A percentile compares a stretch with the other conserved stretches of the same genome.
Conservation (phyloP, 2,888 invertebrate species). For the Megamerina dolium region DNA sequence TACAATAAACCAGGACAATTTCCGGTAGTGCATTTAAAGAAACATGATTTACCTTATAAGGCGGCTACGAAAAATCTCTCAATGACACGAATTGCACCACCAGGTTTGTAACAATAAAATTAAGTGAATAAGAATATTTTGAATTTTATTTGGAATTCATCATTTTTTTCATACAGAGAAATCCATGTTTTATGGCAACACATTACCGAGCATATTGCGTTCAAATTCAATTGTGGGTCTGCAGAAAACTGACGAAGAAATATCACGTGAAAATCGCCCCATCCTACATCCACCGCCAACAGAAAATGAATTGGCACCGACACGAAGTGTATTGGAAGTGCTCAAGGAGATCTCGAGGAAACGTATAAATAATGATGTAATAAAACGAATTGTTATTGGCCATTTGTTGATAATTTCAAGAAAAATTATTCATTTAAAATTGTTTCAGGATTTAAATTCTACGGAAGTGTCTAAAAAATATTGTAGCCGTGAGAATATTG, state of each 20-base stretch:
- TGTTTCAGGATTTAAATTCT: constrained; percentile 35
- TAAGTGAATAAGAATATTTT: not conserved
- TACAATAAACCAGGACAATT: constrained; percentile 51
- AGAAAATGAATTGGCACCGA: constrained; percentile 46
- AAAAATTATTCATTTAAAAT: too few relatives aligned
- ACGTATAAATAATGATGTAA: constrained; percentile 52
- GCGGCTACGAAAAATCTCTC: constrained; percentile 32
- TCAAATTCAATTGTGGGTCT: constrained; percentile 39
- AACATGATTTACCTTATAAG: constrained; percentile 45
- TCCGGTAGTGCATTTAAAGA: constrained; percentile 52
- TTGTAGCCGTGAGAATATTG: constrained; percentile 32
- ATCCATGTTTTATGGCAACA: constrained; percentile 39
- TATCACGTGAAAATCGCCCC: constrained; percentile 43
- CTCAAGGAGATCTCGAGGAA: constrained; percentile 56
- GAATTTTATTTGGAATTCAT: not conserved
- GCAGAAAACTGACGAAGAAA: constrained; percentile 35
- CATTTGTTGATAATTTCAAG: too few relatives aligned
- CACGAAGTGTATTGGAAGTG: constrained; percentile 54
- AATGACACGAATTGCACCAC: constrained; percentile 43
- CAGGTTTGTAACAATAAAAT: constrained; percentile 28
- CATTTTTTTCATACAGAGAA: constrained; percentile 30
- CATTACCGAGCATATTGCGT: constrained; percentile 40
- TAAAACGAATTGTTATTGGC: not conserved
- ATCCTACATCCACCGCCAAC: constrained; percentile 41
- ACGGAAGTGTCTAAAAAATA: constrained; percentile 37